Conservation (phyloP, 35 echinoderm and acorn worm genomes). For the Apostichopus parvimensis region DNA sequence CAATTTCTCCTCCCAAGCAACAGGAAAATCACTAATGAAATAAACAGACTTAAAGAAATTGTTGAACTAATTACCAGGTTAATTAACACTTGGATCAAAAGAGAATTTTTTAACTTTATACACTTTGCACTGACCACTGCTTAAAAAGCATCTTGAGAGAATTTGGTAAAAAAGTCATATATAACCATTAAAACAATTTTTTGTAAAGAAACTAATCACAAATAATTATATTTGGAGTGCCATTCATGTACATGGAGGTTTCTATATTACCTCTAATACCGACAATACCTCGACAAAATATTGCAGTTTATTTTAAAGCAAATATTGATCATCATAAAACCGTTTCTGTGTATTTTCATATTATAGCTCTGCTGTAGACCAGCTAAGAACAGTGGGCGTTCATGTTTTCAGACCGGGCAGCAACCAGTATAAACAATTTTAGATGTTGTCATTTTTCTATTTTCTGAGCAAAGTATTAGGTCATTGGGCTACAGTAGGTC, state of each 20-base stretch:
- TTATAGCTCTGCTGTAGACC: not conserved
- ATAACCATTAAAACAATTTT: too few species aligned
- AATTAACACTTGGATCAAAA: too few species aligned
- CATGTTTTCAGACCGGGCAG: not conserved
- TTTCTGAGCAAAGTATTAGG: not conserved
- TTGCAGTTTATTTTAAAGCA: not conserved
- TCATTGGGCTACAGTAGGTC: not conserved
- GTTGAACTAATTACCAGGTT: too few species aligned
- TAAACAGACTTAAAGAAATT: too few species aligned
- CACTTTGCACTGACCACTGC: too few species aligned
- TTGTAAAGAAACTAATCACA: too few species aligned
- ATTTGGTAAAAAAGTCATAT: too few species aligned
- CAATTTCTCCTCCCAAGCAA: too few species aligned
- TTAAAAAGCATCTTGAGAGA: too few species aligned
- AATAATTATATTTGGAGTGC: not conserved
- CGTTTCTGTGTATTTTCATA: not conserved
- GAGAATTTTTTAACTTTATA: too few species aligned
- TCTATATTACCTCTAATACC: not conserved
- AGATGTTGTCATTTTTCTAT: not conserved
- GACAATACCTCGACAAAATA: not conserved
- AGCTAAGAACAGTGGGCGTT: not conserved
- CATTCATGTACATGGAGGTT: not conserved
- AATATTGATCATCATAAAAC: not conserved
- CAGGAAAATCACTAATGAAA: too few species aligned
- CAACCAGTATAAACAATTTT: slow-evolving; percentile 4